Percentiles rank a stretch among this genome's conserved stretches.
Evolutionary conservation across 2,797 vertebrate species (phyloP).

Genomic region (Champsocephalus esox): DNA sequence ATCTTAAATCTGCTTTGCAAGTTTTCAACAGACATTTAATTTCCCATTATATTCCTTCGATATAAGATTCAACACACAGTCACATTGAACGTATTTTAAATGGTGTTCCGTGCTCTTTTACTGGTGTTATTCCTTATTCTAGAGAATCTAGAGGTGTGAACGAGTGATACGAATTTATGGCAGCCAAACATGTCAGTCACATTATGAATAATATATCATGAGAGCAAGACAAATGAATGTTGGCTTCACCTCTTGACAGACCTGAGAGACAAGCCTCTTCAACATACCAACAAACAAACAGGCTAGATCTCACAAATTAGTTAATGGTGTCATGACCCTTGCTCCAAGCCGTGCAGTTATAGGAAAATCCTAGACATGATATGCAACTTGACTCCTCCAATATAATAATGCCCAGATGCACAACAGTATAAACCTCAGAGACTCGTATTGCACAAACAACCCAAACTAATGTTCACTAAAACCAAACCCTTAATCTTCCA

Average conservation of each 20-base stretch:
- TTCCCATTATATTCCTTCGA: background rate
- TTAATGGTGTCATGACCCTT: background rate
- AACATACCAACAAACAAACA: conserved; percentile 34
- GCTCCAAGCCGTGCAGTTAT: background rate
- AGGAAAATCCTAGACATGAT: background rate
- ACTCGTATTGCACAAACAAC: background rate
- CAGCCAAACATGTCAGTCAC: conserved; percentile 45
- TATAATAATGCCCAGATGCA: background rate
- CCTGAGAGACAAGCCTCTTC: conserved; percentile 35
- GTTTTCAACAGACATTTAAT: background rate
- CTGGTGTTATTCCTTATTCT: conserved; percentile 8
- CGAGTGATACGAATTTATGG: conserved; percentile 33
- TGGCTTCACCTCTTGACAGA: conserved; percentile 25
- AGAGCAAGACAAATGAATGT: conserved; percentile 34
- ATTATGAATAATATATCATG: conserved; percentile 52
- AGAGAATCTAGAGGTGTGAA: conserved; percentile 8
- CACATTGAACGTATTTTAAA: conserved; percentile 10
- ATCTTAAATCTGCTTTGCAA: background rate
- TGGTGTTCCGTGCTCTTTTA: conserved; percentile 1
- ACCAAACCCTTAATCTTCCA: background rate
- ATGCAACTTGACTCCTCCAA: background rate
- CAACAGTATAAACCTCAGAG: background rate
- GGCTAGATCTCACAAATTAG: conserved; percentile 33
- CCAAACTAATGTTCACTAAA: background rate
- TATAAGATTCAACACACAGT: background rate